Percentiles rank a stretch among this genome's conserved stretches.
phyloP scores from a whole-genome alignment of 2,113 vertebrate genomes.

The Anser brachyrhynchus region DNA sequence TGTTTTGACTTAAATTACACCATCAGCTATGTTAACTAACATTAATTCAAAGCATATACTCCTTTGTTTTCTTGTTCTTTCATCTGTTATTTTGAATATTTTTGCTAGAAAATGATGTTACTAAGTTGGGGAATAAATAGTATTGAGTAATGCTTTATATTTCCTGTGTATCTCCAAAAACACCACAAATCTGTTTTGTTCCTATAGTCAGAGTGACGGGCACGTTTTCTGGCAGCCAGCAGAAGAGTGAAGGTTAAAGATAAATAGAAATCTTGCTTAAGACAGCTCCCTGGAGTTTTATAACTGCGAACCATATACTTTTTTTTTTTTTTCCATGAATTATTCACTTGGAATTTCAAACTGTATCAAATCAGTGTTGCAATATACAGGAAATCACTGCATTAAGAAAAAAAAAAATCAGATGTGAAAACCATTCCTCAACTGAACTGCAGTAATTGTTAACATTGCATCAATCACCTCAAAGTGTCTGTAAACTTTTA shows the following conservation, averaged over 20 bases:
- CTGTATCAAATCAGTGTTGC: neutral
- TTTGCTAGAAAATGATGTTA: neutral
- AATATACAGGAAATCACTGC: neutral
- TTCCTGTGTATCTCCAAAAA: neutral
- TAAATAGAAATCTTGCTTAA: neutral
- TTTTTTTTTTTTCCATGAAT: conserved; percentile 2
- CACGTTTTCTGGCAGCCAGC: neutral
- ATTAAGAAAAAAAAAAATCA: conserved; percentile 13
- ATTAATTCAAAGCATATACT: conserved; percentile 7
- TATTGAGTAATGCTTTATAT: neutral
- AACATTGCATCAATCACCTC: neutral
- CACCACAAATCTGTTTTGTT: neutral
- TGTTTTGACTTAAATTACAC: neutral
- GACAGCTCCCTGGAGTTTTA: neutral
- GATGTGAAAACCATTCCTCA: neutral
- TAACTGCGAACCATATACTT: neutral
- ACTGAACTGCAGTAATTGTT: neutral
- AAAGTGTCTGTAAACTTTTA: neutral
- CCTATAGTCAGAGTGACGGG: neutral
- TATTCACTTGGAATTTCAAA: neutral
- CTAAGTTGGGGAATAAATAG: neutral
- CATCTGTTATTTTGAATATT: neutral
- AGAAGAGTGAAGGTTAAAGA: neutral
- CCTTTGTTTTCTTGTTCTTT: neutral
- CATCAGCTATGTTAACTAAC: neutral